These are phyloP conservation scores for Apocheima hispidaria DNA, from an alignment of 2,888 invertebrate species.

Conservation along the genomic window DNA sequence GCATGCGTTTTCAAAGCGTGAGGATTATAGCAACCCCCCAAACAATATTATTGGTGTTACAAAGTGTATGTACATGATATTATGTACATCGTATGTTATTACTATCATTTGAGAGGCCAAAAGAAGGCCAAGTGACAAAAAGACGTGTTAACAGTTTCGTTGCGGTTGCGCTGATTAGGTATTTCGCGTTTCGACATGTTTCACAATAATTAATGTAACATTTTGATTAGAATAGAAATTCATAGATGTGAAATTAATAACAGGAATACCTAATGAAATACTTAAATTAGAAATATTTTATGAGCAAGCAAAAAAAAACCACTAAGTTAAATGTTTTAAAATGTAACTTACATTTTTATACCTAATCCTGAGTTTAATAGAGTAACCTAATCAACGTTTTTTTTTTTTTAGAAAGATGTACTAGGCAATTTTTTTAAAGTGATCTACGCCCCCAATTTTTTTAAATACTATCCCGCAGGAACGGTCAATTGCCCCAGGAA, in stretches of 20 bases:
- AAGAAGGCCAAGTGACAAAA: slow-evolving; percentile 26
- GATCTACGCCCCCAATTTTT: no score
- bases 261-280: slow-evolving; percentile 11
- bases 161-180: slow-evolving; percentile 30
- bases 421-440: no score
- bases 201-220: slow-evolving; percentile 28
- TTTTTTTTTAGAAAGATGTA: no score
- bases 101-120: slow-evolving; percentile 20
- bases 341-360: not conserved
- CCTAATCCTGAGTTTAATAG: no score
- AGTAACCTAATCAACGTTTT: no score
- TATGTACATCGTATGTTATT: slow-evolving; percentile 4
- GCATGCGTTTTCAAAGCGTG: no score
- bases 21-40: no score
- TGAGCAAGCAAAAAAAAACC: no score
- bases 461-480: no score
- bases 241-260: slow-evolving; percentile 18
- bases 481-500: no score
- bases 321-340: no score
- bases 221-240: slow-evolving; percentile 23
- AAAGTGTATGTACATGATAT: not conserved
- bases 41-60: no score
- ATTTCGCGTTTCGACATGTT: slow-evolving; percentile 32
- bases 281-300: slow-evolving; percentile 7
- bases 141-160: slow-evolving; percentile 27